Percentiles rank a stretch among this genome's conserved stretches.
phyloP scores from a whole-genome alignment of 2,113 vertebrate genomes.

The Pomatostomus ruficeps region DNA sequence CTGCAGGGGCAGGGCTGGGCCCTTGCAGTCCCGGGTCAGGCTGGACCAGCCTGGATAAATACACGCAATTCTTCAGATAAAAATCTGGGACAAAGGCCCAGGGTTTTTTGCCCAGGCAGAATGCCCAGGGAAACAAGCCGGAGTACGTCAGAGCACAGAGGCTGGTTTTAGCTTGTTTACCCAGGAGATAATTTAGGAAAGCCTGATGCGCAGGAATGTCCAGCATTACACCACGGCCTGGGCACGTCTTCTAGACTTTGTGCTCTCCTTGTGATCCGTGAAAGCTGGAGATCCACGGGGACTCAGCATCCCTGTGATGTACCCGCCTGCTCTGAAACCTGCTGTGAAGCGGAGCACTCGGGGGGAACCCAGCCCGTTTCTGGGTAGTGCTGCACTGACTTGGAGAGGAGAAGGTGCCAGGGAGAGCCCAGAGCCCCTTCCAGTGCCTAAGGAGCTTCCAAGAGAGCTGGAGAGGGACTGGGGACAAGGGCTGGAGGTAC shows the following conservation, averaged over 20 bases:
- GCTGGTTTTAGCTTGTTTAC: background rate
- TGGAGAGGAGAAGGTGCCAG: background rate
- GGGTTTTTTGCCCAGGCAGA: background rate
- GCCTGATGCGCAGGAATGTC: background rate
- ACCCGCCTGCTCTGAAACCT: fast-evolving
- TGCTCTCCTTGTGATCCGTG: background rate
- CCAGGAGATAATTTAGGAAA: constrained; percentile 25
- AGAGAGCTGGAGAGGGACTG: background rate
- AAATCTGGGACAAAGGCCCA: background rate
- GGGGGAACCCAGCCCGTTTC: background rate
- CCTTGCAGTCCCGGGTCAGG: background rate
- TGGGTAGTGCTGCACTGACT: background rate
- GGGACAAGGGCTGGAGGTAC: fast-evolving
- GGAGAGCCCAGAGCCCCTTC: background rate
- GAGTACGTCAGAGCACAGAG: background rate
- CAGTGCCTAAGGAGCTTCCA: background rate
- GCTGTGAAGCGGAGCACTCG: fast-evolving
- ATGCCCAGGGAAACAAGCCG: background rate
- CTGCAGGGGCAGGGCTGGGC: background rate
- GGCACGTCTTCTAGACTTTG: background rate
- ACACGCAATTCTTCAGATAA: background rate
- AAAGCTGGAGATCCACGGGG: background rate
- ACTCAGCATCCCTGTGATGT: background rate
- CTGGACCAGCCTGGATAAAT: background rate
- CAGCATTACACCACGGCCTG: background rate